A percentile compares a stretch with the other conserved stretches of the same genome.
phyloP scores from a whole-genome alignment of 2,113 vertebrate genomes.

The Anguilla japonica region DNA sequence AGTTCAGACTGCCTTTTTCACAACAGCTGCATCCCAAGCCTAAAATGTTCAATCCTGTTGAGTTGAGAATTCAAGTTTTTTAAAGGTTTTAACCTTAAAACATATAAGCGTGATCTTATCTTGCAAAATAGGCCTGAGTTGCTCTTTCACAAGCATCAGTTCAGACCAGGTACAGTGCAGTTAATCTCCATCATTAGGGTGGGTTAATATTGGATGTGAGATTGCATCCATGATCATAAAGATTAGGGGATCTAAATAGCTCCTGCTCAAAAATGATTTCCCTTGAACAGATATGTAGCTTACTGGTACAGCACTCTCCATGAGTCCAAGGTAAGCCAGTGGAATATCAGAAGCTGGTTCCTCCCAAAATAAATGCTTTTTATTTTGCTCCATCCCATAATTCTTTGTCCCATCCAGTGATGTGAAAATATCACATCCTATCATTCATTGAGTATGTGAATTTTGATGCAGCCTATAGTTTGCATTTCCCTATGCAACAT shows the following conservation, averaged over 20 bases:
- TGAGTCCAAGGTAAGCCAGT: background rate
- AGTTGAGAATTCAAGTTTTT: no score
- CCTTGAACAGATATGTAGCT: no score
- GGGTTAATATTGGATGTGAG: background rate
- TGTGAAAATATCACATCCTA: background rate
- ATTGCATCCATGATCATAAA: background rate
- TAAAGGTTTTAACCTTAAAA: no score
- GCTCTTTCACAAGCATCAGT: background rate
- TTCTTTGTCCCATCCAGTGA: background rate
- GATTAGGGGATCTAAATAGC: background rate
- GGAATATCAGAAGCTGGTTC: background rate
- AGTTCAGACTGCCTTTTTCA: slow-evolving; percentile 3
- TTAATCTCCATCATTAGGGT: background rate
- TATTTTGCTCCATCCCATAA: background rate
- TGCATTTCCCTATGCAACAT: background rate
- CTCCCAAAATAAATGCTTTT: background rate
- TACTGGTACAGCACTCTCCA: background rate
- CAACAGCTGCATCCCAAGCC: no score
- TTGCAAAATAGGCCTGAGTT: no score
- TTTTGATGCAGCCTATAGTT: background rate
- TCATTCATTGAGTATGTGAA: background rate
- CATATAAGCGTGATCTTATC: no score
- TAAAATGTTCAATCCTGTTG: no score
- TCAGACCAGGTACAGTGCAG: background rate
- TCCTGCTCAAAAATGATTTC: background rate